Evolutionary conservation across 2,797 vertebrate genomes (phyloP), one percentile per base, ranked within the genome.

Genomic region (Xenops minutus): DNA sequence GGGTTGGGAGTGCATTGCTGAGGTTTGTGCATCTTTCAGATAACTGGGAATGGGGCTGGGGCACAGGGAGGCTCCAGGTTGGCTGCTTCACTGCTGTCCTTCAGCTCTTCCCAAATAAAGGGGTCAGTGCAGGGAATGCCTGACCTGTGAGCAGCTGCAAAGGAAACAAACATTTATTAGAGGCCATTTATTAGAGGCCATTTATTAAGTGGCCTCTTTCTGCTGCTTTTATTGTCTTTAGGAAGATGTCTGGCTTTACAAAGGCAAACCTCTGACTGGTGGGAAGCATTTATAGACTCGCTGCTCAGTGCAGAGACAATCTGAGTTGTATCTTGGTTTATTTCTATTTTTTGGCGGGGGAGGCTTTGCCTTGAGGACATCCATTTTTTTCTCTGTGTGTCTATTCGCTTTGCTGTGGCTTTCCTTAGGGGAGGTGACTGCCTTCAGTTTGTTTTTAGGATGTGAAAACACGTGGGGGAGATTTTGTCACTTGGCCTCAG

Each of bases 11-110:
- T 75, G 64, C 51, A 3, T 75, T 77, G 61, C 75, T 21, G 96
- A 96, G 92, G 86, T 89, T 85, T 91, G 85, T 72, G 84, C 67
- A 37, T 89, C 78, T 93, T 94, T 67, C 46, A 54, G 77, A 46
- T 81, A 78, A 56, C 66, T 77, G 58, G 74, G 41, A 68, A 8
- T 23, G 0, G 62, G 75, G 51, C 6, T 66, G 61, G 77, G 73
- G 64, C 72, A 55, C 7, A 76, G 46, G 49, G 71, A 85, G 61
- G 61, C 67, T 91, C 36, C 63, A 54, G 76, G 18, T 54, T 27
- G 5, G 26, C 49, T 49, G 26, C 48, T 24, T 23, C 6, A 24
- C 12, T 23, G 22, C 27, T 29, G 49, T 16, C 58, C 73, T 73
- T 79, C 68, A 51, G 21, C 17, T 84, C 63, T 54, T 85, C 67